A percentile compares a stretch with the other conserved stretches of the same genome.
Evolutionary conservation across 2,888 invertebrate genomes (phyloP).

Genomic region (Mantis religiosa): DNA sequence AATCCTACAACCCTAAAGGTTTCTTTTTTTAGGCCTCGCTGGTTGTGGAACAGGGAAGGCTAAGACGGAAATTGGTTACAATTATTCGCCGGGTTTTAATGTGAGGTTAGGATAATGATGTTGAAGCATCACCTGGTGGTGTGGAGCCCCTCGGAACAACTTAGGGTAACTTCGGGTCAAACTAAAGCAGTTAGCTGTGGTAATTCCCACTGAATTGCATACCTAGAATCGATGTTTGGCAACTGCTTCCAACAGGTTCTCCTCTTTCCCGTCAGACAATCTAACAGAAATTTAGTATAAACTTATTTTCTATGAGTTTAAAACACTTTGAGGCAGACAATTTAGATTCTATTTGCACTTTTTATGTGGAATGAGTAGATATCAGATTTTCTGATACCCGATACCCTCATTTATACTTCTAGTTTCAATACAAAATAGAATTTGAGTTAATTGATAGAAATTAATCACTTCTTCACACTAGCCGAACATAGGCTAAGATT

Average conservation of each 20-base stretch:
- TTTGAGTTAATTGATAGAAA: too few species aligned
- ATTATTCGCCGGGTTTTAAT: background rate
- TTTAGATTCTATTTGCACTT: too few species aligned
- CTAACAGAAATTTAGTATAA: too few species aligned
- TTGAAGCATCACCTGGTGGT: background rate
- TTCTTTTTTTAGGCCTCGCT: background rate
- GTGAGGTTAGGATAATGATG: background rate
- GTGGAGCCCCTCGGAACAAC: background rate
- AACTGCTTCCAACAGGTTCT: background rate
- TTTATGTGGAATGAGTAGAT: too few species aligned
- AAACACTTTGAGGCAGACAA: too few species aligned
- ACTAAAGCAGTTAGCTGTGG: background rate
- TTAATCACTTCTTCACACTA: too few species aligned
- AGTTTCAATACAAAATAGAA: too few species aligned
- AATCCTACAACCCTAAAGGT: background rate
- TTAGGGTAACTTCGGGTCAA: background rate
- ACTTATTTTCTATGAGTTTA: too few species aligned
- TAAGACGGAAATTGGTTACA: background rate
- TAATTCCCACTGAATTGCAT: background rate
- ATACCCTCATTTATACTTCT: too few species aligned
- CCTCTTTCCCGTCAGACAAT: too few species aligned
- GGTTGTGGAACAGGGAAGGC: background rate
- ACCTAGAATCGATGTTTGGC: background rate
- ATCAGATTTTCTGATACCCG: too few species aligned
- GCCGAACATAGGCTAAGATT: too few species aligned